A percentile compares a stretch with the other conserved stretches of the same genome.
Evolutionary conservation across 2,888 invertebrate genomes (phyloP).

Genomic region (Leucoptera coffeella): DNA sequence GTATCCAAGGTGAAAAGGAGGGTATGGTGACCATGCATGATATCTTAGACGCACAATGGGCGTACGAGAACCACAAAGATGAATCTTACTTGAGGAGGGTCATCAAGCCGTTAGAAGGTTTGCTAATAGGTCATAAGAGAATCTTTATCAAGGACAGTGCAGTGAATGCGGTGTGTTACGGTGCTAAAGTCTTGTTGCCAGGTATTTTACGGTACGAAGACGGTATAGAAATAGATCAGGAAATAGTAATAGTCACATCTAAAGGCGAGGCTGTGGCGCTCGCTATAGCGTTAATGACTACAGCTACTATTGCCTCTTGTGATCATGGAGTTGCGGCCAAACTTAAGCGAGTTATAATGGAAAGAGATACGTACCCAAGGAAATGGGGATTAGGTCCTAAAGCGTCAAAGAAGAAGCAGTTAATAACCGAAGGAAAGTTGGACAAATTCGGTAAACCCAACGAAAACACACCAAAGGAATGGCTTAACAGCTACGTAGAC

Average conservation of each 20-base stretch:
- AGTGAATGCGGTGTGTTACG: slow-evolving; percentile 98
- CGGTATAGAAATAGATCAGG: slow-evolving; percentile 94
- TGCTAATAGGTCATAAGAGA: slow-evolving; percentile 86
- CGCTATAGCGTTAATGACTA: slow-evolving; percentile 96
- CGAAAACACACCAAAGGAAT: slow-evolving; percentile 90
- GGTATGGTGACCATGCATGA: slow-evolving; percentile 97
- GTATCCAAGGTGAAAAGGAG: slow-evolving; percentile 75
- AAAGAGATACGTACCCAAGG: slow-evolving; percentile 94
- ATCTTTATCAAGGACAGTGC: slow-evolving; percentile 98
- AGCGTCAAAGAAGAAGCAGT: slow-evolving; percentile 81
- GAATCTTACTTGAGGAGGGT: slow-evolving; percentile 87
- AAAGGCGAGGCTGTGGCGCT: slow-evolving; percentile 93
- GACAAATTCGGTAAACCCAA: slow-evolving; percentile 96
- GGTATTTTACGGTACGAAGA: slow-evolving; percentile 95
- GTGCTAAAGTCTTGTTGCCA: slow-evolving; percentile 93
- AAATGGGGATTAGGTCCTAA: slow-evolving; percentile 98
- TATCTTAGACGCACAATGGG: slow-evolving; percentile 94
- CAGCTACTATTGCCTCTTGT: slow-evolving; percentile 93
- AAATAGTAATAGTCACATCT: slow-evolving; percentile 95
- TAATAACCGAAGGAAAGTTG: slow-evolving; percentile 85
- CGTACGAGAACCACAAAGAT: slow-evolving; percentile 91
- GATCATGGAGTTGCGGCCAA: slow-evolving; percentile 98
- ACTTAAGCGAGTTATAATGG: slow-evolving; percentile 98
- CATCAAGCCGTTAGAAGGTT: slow-evolving; percentile 88
- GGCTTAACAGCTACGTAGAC: slow-evolving; percentile 73